These are phyloP conservation scores for Nematopogon swammerdamellus DNA, from an alignment of 2,888 invertebrate genomes.

Conservation along the genomic window DNA sequence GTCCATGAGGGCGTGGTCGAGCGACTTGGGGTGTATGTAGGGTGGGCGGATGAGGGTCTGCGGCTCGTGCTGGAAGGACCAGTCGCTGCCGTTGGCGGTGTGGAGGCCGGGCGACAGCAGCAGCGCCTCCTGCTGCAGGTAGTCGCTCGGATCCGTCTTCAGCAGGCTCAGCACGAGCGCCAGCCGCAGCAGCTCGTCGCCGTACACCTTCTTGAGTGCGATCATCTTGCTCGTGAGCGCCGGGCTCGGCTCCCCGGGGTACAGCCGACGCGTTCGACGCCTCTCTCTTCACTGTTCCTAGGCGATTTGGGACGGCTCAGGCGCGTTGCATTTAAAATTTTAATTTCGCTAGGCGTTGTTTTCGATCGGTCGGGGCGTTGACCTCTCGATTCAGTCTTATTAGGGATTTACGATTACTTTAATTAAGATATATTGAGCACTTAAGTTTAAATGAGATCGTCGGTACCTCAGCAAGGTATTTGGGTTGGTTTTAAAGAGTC, in stretches of 20 bases:
- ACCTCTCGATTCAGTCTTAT: neutral
- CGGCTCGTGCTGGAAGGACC: constrained; percentile 59
- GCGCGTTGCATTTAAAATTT: neutral
- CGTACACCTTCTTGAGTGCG: constrained; percentile 77
- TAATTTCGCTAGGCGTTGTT: neutral
- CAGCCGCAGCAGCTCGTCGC: constrained; percentile 77
- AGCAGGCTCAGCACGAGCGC: constrained; percentile 78
- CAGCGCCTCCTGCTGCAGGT: constrained; percentile 56
- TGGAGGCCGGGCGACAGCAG: constrained; percentile 56
- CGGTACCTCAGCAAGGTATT: neutral
- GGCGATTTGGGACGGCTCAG: neutral
- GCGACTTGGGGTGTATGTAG: constrained; percentile 67
- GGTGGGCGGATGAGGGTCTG: constrained; percentile 57
- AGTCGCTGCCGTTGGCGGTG: constrained; percentile 64
- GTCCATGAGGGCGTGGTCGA: constrained; percentile 66
- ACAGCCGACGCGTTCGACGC: neutral
- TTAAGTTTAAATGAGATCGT: neutral
- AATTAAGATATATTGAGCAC: neutral
- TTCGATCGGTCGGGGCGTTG: neutral
- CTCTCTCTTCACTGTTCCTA: neutral
- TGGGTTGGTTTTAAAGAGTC: neutral
- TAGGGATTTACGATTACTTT: too few relatives aligned
- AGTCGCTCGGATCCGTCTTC: constrained; percentile 70
- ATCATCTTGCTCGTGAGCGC: constrained; percentile 53
- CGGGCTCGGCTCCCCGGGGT: neutral